These are phyloP conservation scores for Picus viridis DNA, from an alignment of 2,797 vertebrate genomes.

Conservation along the genomic window DNA sequence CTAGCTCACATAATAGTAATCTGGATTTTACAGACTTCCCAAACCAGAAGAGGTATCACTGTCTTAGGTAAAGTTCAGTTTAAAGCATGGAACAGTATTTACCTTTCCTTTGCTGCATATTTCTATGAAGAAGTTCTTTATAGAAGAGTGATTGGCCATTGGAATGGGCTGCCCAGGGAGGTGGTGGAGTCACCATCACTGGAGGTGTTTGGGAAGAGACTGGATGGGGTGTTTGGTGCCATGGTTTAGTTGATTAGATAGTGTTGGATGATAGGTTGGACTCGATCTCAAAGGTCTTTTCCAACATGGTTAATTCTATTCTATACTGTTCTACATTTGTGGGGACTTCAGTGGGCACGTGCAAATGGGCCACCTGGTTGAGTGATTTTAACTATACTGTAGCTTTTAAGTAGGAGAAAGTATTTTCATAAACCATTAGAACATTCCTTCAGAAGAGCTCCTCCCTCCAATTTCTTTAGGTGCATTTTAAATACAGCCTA, in stretches of 20 bases:
- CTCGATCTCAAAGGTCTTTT: too few relatives aligned
- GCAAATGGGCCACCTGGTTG: not conserved
- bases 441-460: not conserved
- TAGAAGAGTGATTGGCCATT: too few relatives aligned
- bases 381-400: not conserved
- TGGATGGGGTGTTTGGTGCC: too few relatives aligned
- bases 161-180: too few relatives aligned
- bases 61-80: not conserved
- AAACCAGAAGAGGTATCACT: not conserved
- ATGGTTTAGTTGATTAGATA: too few relatives aligned
- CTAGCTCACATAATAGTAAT: not conserved
- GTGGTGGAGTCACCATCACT: too few relatives aligned
- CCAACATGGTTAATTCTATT: too few relatives aligned
- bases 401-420: not conserved
- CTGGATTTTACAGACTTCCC: not conserved
- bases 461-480: not conserved
- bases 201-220: too few relatives aligned
- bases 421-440: not conserved
- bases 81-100: not conserved
- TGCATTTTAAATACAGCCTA: not conserved
- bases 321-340: too few relatives aligned
- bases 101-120: not conserved
- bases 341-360: accelerated
- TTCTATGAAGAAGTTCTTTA: not conserved
- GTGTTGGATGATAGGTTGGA: too few relatives aligned